Evolutionary conservation across 2,888 invertebrate species (phyloP), one percentile per base, ranked within the genome.

Genomic region (Elegia similella): DNA sequence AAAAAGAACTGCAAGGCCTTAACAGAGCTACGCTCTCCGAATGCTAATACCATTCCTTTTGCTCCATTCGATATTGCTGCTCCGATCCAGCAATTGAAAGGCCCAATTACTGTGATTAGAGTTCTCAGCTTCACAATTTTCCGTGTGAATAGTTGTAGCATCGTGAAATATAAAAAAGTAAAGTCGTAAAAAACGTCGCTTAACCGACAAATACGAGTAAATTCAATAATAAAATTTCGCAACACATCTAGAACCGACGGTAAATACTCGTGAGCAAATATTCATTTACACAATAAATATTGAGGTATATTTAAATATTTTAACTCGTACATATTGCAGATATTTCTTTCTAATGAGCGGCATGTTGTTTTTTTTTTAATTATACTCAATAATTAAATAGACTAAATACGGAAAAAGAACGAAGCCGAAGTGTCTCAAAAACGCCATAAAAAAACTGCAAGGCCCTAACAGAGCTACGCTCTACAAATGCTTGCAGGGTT

Each of bases 71-170:
- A 60, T 58, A 62, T 57, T 62, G n/a, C 59, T 56, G 56, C 60
- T 67, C 56, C 69, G 67, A 70, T 70, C 69, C 67, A 64, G 60
- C 59, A 47, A 67, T 61, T 74, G 72, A 70, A 75, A 74, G 71
- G 71, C 70, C 62, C 66, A 75, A 76, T 75, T 77, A 70, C 67
- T 66, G 42, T 29, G 52, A 42, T 52, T 52, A 52, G 42, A 34
- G 23, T 46, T 46, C 23, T 17, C 10, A 17, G 12, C 38, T 38
- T 38, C 8, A 38, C 7, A 32, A 23, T 23, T 3, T 23, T 23
- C 23, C 2, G 38, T 38, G 38, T 38, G 38, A 38, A 38, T 38
- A 12, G 38, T 6, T 12, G n/a, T n/a, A n/a, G n/a, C n/a, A n/a
- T n/a, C n/a, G n/a, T 10, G 0, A n/a, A 38, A 38, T 0, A 38